A percentile compares a stretch with the other conserved stretches of the same genome.
Evolutionary conservation across 1,140 invertebrate species (phyloP).

Genomic region (Macrocentrus cingulum): DNA sequence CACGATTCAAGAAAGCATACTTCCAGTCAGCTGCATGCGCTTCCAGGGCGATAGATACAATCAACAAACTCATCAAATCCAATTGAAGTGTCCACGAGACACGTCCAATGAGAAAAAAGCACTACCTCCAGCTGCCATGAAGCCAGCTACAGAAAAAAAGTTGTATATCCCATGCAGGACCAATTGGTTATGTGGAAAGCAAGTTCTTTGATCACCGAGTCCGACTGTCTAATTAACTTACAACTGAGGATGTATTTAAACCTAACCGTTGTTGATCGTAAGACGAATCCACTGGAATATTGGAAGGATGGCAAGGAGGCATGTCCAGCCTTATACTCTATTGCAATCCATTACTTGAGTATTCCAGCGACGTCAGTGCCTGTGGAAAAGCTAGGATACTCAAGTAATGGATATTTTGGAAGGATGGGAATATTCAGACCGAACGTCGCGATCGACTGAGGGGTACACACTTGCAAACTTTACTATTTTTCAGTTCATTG

Average conservation of each 20-base stretch:
- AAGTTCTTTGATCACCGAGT: neutral
- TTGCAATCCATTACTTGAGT: neutral
- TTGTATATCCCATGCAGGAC: neutral
- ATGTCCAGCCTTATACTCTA: neutral
- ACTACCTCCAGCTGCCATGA: too few species aligned
- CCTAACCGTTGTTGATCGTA: neutral
- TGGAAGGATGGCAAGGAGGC: neutral
- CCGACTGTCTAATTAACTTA: neutral
- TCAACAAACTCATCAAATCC: conserved; percentile 27
- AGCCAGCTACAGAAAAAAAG: too few species aligned
- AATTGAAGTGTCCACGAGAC: neutral
- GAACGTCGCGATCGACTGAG: neutral
- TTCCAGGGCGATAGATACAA: conserved; percentile 32
- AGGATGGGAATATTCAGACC: neutral
- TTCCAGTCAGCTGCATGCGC: conserved; percentile 31
- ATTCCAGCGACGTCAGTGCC: neutral
- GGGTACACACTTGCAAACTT: neutral
- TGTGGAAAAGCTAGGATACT: neutral
- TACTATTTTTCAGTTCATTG: conserved; percentile 2
- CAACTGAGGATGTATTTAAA: neutral
- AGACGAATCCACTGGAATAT: neutral
- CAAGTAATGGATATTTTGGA: conserved; percentile 2
- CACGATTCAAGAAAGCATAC: conserved; percentile 37
- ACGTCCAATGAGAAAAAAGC: too few species aligned
- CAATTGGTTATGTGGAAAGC: neutral